These are phyloP conservation scores for Antheraea pernyi DNA, from an alignment of 1,140 invertebrate genomes.

Conservation along the genomic window DNA sequence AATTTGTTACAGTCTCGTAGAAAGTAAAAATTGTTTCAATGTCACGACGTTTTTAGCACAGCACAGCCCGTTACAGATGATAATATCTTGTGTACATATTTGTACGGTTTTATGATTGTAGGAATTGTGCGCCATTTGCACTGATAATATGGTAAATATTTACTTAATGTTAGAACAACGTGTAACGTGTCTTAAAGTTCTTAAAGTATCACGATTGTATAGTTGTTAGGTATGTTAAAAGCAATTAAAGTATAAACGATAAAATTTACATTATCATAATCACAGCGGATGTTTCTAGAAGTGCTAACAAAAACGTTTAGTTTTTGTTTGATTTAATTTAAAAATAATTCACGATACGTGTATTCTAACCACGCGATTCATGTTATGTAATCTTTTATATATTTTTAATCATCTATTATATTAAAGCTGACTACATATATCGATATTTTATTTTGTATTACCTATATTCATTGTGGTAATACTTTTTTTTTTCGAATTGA, in stretches of 20 bases:
- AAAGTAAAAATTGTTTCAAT: constrained; percentile 4
- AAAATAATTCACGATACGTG: not conserved
- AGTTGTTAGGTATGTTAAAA: not conserved
- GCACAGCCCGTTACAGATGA: not conserved
- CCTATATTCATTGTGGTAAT: no score
- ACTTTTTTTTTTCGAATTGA: no score
- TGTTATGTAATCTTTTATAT: no score
- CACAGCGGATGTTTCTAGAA: not conserved
- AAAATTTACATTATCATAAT: not conserved
- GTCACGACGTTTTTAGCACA: constrained; percentile 1
- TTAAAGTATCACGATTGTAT: not conserved
- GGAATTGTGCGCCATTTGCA: not conserved
- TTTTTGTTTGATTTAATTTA: not conserved
- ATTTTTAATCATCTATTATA: no score
- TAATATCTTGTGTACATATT: constrained; percentile 5
- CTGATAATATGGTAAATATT: not conserved
- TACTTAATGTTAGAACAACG: constrained; percentile 1
- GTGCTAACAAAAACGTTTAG: not conserved
- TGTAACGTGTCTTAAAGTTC: not conserved
- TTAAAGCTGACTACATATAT: no score
- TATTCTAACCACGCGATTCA: not conserved
- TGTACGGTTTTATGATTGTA: constrained; percentile 1
- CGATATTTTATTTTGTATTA: no score
- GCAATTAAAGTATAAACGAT: not conserved
- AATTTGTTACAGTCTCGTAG: constrained; percentile 4